A percentile compares a stretch with the other conserved stretches of the same genome.
Conservation (phyloP, 2,888 invertebrate genomes). For the Aspidiotus rigidus region DNA sequence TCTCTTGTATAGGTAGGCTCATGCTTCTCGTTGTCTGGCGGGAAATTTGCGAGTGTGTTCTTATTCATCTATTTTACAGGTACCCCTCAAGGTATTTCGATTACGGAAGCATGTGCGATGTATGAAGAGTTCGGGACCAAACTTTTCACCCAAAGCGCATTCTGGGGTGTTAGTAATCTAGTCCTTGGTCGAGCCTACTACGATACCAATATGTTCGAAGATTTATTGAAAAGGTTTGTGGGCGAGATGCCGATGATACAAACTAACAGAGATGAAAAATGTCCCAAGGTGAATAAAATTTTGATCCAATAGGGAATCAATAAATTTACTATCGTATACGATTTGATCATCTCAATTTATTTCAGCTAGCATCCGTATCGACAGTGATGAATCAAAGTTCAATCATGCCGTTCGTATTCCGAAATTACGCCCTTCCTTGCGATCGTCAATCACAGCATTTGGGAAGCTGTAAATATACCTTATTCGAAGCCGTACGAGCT, state of each 20-base stretch:
- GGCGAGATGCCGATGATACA: conserved; percentile 55
- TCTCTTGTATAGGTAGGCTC: conserved; percentile 57
- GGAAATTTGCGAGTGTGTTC: conserved; percentile 6
- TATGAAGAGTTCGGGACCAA: conserved; percentile 54
- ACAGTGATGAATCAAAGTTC: conserved; percentile 65
- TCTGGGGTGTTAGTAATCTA: conserved; percentile 63
- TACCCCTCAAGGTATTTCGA: conserved; percentile 49
- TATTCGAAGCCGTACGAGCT: conserved; percentile 80
- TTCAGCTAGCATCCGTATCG: conserved; percentile 64
- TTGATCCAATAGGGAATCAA: background rate
- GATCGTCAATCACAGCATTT: conserved; percentile 59
- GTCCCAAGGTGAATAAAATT: conserved; percentile 49
- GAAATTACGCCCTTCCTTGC: conserved; percentile 70
- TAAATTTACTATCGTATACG: background rate
- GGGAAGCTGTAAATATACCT: conserved; percentile 57
- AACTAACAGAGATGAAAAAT: conserved; percentile 47
- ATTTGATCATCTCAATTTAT: background rate
- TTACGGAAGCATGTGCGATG: conserved; percentile 53
- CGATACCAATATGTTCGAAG: conserved; percentile 74
- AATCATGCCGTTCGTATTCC: conserved; percentile 69
- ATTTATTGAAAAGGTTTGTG: conserved; percentile 57
- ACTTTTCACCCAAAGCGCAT: conserved; percentile 57
- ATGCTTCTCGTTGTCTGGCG: conserved; percentile 21
- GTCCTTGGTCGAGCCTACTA: conserved; percentile 84
- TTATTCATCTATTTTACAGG: conserved; percentile 42